Percentiles rank a stretch among this genome's conserved stretches.
These are phyloP conservation scores for Eumerus sabulonum DNA, from an alignment of 2,888 invertebrate species.

Conservation along the genomic window DNA sequence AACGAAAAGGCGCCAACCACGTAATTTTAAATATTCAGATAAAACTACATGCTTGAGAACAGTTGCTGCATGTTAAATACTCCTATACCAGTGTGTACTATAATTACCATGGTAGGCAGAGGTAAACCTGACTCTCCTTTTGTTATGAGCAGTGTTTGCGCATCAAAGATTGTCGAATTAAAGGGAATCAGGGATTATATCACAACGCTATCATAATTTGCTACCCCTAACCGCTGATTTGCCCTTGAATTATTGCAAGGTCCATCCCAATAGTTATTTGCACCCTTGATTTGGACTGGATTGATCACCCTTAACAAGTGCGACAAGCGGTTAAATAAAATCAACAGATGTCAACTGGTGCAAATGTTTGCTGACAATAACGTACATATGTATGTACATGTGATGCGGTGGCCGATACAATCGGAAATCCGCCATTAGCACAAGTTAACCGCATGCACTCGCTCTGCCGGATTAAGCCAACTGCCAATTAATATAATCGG, in stretches of 20 bases:
- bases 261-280: slow-evolving; percentile 4
- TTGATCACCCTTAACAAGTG: slow-evolving; percentile 25
- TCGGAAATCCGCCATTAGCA: slow-evolving; percentile 59
- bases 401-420: slow-evolving; percentile 37
- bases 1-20: too few relatives aligned
- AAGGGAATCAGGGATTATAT: too few relatives aligned
- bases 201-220: slow-evolving; percentile 39
- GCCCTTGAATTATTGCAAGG: slow-evolving; percentile 32
- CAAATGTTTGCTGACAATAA: slow-evolving; percentile 41
- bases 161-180: too few relatives aligned
- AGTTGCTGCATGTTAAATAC: too few relatives aligned
- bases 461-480: slow-evolving; percentile 41
- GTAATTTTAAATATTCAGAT: too few relatives aligned
- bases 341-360: slow-evolving; percentile 61
- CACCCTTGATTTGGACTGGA: too few relatives aligned
- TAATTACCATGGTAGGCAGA: too few relatives aligned
- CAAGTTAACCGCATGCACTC: slow-evolving; percentile 28
- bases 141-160: too few relatives aligned
- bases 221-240: slow-evolving; percentile 54
- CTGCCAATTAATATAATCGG: slow-evolving; percentile 55
- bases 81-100: too few relatives aligned
- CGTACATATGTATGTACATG: slow-evolving; percentile 43
- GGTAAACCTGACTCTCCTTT: too few relatives aligned
- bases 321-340: slow-evolving; percentile 31
- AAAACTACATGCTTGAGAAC: too few relatives aligned